A percentile compares a stretch with the other conserved stretches of the same genome.
Evolutionary conservation across 1,140 invertebrate genomes (phyloP).

Genomic region (Drosophila ercepeae): DNA sequence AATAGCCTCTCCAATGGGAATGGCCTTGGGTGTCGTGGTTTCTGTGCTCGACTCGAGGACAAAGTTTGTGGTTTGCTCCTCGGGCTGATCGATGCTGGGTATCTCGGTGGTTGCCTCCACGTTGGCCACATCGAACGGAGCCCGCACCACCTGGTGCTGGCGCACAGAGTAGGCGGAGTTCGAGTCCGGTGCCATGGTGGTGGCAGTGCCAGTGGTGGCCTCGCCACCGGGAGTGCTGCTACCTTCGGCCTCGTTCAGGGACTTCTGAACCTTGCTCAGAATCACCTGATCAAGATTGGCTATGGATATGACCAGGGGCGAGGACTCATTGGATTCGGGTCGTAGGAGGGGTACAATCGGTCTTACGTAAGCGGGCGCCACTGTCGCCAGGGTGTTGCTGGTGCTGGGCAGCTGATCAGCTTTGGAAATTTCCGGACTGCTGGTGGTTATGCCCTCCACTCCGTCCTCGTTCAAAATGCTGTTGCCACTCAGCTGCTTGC

Average conservation of each 20-base stretch:
- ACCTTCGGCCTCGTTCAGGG: constrained; percentile 27
- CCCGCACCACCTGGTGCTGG: constrained; percentile 57
- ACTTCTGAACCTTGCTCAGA: constrained; percentile 75
- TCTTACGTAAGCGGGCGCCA: constrained; percentile 68
- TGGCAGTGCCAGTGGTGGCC: constrained; percentile 4
- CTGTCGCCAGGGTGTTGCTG: constrained; percentile 18
- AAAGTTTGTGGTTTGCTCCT: constrained; percentile 24
- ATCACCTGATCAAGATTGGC: constrained; percentile 84
- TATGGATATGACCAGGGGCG: constrained; percentile 83
- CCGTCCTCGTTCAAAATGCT: constrained; percentile 2
- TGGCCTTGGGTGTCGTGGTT: constrained; percentile 16
- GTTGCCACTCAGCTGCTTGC: constrained; percentile 58
- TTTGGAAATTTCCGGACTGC: constrained; percentile 7
- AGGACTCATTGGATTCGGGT: constrained; percentile 83
- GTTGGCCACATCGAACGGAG: constrained; percentile 35
- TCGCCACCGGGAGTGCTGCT: neutral
- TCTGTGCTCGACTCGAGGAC: constrained; percentile 7
- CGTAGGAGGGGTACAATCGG: constrained; percentile 77
- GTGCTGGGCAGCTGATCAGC: constrained; percentile 25
- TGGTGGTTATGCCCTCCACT: neutral
- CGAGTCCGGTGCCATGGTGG: constrained; percentile 43
- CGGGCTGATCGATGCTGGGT: too few relatives aligned
- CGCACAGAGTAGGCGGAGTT: constrained; percentile 67
- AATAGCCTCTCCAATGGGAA: constrained; percentile 34
- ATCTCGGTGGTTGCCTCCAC: too few relatives aligned